Evolutionary conservation across 2,888 invertebrate genomes (phyloP).

Genomic region (Halocaridina rubra): DNA sequence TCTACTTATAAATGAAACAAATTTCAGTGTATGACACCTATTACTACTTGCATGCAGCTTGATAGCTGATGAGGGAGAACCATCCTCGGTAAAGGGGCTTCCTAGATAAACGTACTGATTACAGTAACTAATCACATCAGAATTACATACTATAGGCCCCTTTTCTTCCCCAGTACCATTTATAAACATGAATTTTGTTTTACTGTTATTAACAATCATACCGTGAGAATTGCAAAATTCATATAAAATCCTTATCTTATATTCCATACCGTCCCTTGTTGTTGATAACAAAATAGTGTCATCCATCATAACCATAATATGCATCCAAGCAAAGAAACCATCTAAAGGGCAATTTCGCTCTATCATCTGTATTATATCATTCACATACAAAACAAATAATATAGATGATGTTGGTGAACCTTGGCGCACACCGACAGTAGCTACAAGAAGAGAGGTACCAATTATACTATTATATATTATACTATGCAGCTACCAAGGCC

Average conservation of each 20-base stretch:
- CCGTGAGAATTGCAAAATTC: background rate
- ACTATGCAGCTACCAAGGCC: background rate
- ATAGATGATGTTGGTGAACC: background rate
- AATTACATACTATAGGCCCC: background rate
- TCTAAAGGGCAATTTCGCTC: too few relatives aligned
- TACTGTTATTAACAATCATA: background rate
- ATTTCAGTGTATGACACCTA: background rate
- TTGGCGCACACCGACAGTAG: background rate
- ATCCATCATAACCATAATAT: too few relatives aligned
- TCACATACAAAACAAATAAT: too few relatives aligned
- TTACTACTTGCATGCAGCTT: too few relatives aligned
- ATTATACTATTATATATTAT: background rate
- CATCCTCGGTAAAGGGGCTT: too few relatives aligned
- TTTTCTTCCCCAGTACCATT: background rate
- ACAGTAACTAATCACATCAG: too few relatives aligned
- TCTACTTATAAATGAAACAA: background rate
- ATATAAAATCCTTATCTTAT: background rate
- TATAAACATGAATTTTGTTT: background rate
- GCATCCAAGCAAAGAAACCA: too few relatives aligned
- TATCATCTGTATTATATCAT: too few relatives aligned
- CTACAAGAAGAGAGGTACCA: background rate
- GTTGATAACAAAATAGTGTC: too few relatives aligned
- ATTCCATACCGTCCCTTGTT: background rate
- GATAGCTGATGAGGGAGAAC: too few relatives aligned
- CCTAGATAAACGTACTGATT: too few relatives aligned